A percentile compares a stretch with the other conserved stretches of the same genome.
phyloP scores from a whole-genome alignment of 2,888 invertebrate species.

The Congeria kusceri region DNA sequence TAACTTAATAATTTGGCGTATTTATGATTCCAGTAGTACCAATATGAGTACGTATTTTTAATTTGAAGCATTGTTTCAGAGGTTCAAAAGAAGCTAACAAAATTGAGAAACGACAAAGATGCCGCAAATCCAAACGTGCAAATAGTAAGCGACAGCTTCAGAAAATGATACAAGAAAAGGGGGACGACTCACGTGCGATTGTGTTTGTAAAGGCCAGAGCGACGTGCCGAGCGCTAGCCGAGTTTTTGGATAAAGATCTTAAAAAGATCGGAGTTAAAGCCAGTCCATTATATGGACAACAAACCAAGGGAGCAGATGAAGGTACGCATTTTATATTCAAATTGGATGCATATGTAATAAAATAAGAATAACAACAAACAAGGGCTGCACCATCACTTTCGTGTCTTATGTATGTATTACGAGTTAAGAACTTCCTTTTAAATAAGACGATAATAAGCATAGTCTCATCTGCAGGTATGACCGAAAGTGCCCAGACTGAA shows the following conservation, averaged over 20 bases:
- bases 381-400: too few relatives aligned
- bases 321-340: constrained; percentile 20
- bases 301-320: constrained; percentile 34
- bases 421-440: too few relatives aligned
- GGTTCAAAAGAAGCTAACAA: constrained; percentile 50
- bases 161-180: constrained; percentile 45
- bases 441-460: too few relatives aligned
- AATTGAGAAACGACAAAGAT: not conserved
- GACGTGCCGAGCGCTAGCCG: constrained; percentile 66
- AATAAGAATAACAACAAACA: too few relatives aligned
- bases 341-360: too few relatives aligned
- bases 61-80: constrained; percentile 43
- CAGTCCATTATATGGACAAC: constrained; percentile 48
- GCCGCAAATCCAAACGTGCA: constrained; percentile 68
- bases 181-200: constrained; percentile 65
- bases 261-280: constrained; percentile 4
- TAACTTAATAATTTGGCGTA: too few relatives aligned
- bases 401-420: too few relatives aligned
- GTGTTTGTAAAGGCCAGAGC: constrained; percentile 74
- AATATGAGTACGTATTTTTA: too few relatives aligned
- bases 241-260: constrained; percentile 61
- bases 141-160: constrained; percentile 50
- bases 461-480: constrained; percentile 35
- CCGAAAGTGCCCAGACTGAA: constrained; percentile 38
- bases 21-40: too few relatives aligned